These are phyloP conservation scores for Smittia sp. DNA, from an alignment of 2,888 invertebrate genomes.

Conservation along the genomic window DNA sequence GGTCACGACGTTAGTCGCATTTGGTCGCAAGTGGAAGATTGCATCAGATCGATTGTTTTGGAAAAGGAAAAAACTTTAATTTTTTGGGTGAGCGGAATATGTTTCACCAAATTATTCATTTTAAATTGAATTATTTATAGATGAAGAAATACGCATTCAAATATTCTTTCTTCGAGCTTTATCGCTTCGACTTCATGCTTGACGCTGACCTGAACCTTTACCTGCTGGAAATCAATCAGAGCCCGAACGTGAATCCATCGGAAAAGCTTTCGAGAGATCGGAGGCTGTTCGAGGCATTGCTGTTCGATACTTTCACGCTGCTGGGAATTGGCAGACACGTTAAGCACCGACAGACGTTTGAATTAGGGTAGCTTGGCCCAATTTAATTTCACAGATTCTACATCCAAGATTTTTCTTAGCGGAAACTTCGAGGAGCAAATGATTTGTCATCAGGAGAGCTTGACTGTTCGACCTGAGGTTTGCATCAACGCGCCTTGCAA, in stretches of 20 bases:
- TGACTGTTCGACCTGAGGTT: constrained; percentile 58
- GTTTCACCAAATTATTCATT: background rate
- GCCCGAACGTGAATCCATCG: constrained; percentile 86
- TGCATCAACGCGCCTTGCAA: constrained; percentile 61
- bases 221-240: constrained; percentile 97
- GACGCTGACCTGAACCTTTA: constrained; percentile 83
- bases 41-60: constrained; percentile 67
- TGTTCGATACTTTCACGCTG: constrained; percentile 78
- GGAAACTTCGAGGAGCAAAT: constrained; percentile 51
- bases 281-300: constrained; percentile 85
- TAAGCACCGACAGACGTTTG: constrained; percentile 44
- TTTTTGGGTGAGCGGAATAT: constrained; percentile 51
- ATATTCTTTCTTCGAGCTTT: constrained; percentile 87
- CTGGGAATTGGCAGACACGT: constrained; percentile 67
- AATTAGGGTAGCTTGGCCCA: constrained; percentile 50
- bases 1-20: constrained; percentile 69
- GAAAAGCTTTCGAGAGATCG: constrained; percentile 85
- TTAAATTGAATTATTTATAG: constrained; percentile 48
- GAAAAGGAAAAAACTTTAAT: constrained; percentile 71
- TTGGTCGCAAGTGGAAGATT: constrained; percentile 77
- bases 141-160: constrained; percentile 56
- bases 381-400: background rate
- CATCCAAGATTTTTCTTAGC: background rate
- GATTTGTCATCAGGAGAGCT: constrained; percentile 73
- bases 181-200: constrained; percentile 90